These are phyloP conservation scores for Opisthograptis luteolata DNA, from an alignment of 2,888 invertebrate species.

Conservation along the genomic window DNA sequence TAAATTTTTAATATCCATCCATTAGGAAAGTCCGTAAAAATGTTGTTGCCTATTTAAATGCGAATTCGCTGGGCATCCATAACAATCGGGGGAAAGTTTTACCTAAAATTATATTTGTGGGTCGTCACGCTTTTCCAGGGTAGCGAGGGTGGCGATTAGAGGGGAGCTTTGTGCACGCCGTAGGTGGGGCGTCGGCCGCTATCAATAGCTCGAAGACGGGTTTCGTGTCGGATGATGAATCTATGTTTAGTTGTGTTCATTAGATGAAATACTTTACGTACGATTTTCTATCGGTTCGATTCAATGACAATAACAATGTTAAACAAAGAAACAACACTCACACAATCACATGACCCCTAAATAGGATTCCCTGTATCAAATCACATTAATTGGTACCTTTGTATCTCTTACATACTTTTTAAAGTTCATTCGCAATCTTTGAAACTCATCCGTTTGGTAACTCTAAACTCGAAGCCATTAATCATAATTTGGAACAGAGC, in stretches of 20 bases:
- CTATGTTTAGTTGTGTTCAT: no score
- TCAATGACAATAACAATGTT: neutral
- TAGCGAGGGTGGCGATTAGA: conserved; percentile 71
- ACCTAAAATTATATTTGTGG: conserved; percentile 84
- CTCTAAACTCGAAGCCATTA: no score
- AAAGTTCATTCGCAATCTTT: no score
- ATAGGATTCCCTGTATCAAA: no score
- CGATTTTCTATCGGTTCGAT: neutral
- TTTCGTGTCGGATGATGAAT: conserved; percentile 14
- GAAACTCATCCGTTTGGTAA: no score
- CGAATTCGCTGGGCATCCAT: conserved; percentile 68
- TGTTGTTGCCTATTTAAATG: conserved; percentile 61
- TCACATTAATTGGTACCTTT: no score
- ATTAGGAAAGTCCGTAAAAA: conserved; percentile 40
- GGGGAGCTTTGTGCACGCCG: conserved; percentile 73
- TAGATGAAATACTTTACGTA: no score
- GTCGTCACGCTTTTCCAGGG: conserved; percentile 82
- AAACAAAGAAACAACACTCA: no score
- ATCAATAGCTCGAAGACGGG: conserved; percentile 61
- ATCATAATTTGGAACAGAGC: conserved; percentile 27
- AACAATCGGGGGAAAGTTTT: conserved; percentile 77
- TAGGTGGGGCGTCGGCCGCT: conserved; percentile 60
- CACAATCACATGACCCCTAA: no score
- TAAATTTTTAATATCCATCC: conserved; percentile 36
- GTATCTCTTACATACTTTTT: no score